These are phyloP conservation scores for Orthosia gothica DNA, from an alignment of 2,888 invertebrate genomes.

Conservation along the genomic window DNA sequence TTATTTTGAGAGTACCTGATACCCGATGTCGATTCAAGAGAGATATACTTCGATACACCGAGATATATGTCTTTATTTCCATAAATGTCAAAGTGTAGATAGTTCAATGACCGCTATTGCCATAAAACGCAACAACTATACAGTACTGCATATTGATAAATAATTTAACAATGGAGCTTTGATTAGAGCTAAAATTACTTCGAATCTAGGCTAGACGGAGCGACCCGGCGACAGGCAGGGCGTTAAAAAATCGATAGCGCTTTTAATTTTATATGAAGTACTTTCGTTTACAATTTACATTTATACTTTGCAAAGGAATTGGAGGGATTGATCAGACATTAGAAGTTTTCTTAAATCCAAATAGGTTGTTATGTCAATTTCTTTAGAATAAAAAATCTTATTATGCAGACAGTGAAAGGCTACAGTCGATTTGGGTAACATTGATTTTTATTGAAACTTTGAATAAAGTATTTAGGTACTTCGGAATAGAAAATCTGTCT, in stretches of 20 bases:
- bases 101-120: constrained; percentile 1
- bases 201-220: constrained; percentile 29
- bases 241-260: constrained; percentile 21
- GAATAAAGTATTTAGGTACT: too few species aligned
- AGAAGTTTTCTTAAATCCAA: too few species aligned
- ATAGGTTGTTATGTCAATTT: too few species aligned
- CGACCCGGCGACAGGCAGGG: not conserved
- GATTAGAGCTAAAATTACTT: constrained; percentile 54
- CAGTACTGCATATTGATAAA: constrained; percentile 49
- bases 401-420: too few species aligned
- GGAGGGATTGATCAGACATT: not conserved
- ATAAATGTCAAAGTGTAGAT: not conserved
- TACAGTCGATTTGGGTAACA: too few species aligned
- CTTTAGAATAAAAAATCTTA: too few species aligned
- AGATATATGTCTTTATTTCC: too few species aligned
- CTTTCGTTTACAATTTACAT: not conserved
- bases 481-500: not conserved
- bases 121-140: not conserved
- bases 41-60: too few species aligned
- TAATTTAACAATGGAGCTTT: constrained; percentile 51
- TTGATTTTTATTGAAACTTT: too few species aligned
- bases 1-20: too few species aligned
- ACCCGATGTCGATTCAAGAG: not conserved
- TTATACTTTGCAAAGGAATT: not conserved
- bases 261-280: constrained; percentile 26